phyloP scores from a whole-genome alignment of 2,888 invertebrate species.

The Monoplex corrugatus region DNA sequence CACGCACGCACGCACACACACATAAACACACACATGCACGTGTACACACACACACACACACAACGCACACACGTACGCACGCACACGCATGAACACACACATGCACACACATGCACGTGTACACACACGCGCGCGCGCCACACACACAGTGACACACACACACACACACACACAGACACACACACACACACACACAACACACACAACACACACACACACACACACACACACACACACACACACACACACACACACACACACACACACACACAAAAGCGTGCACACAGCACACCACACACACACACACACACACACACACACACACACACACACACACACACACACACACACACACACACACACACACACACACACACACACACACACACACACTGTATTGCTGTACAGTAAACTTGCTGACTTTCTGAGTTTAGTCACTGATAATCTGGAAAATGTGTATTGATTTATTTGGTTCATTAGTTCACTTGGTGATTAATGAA shows the following conservation, averaged over 20 bases:
- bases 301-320: background rate
- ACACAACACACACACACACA: background rate
- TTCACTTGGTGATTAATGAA: too few species aligned
- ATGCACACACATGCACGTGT: background rate
- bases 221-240: background rate
- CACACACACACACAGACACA: constrained; percentile 13
- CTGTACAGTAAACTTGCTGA: background rate
- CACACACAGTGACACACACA: background rate
- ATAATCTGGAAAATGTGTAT: too few species aligned
- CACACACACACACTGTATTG: background rate
- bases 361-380: background rate
- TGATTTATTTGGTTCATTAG: too few species aligned
- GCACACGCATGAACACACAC: background rate
- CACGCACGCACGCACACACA: background rate
- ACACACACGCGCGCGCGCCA: background rate
- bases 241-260: background rate
- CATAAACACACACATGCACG: background rate
- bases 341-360: background rate
- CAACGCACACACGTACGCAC: constrained; percentile 16
- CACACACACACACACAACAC: background rate
- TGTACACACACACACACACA: background rate
- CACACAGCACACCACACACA: background rate
- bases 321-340: background rate
- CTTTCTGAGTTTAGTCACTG: too few species aligned
- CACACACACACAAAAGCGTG: background rate